phyloP scores from a whole-genome alignment of 2,113 vertebrate species.

The Caretta caretta region DNA sequence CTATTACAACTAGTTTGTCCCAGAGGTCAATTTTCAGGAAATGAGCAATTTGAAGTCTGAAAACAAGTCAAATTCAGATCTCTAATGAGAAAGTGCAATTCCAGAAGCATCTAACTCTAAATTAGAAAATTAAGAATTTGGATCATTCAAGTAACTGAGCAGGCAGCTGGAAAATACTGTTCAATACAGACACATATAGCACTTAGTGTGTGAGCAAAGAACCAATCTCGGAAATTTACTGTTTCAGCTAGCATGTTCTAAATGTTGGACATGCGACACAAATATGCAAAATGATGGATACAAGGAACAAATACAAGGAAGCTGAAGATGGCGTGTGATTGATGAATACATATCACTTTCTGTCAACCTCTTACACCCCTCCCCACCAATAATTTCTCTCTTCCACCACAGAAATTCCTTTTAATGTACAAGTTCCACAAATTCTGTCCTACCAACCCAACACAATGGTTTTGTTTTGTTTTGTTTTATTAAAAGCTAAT shows the following conservation, averaged over 20 bases:
- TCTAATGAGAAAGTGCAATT: not conserved
- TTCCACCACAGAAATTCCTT: not conserved
- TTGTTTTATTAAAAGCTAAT: not conserved
- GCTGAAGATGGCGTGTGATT: not conserved
- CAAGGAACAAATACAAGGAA: not conserved
- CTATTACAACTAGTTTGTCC: not conserved
- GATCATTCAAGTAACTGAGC: not conserved
- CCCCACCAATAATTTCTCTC: not conserved
- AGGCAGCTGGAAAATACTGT: not conserved
- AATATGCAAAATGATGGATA: not conserved
- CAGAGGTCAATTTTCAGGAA: not conserved
- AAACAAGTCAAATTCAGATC: not conserved
- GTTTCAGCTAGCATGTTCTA: not conserved
- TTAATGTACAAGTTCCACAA: not conserved
- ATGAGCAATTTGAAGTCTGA: no score
- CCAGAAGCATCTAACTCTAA: not conserved
- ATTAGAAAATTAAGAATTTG: not conserved
- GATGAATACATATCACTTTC: not conserved
- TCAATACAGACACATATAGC: not conserved
- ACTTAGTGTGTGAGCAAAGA: not conserved
- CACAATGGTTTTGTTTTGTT: not conserved
- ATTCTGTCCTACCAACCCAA: not conserved
- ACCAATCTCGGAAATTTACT: fast-evolving
- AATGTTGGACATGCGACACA: not conserved
- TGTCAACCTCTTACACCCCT: not conserved